phyloP scores from a whole-genome alignment of 2,113 vertebrate species.

The Gambusia affinis region DNA sequence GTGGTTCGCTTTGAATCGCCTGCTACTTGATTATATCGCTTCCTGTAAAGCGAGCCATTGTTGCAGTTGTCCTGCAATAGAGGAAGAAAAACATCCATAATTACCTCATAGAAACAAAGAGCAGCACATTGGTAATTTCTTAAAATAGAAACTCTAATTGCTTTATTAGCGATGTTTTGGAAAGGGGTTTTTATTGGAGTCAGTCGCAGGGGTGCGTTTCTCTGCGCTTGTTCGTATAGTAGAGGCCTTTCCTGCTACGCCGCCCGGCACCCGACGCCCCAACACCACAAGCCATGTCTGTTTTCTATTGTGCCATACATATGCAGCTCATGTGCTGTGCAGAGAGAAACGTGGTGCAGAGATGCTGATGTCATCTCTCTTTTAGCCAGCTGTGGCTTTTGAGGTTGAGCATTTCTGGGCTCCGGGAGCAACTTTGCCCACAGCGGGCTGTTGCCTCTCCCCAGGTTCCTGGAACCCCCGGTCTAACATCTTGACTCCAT shows the following conservation, averaged over 20 bases:
- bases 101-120: constrained; percentile 42
- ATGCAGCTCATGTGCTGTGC: constrained; percentile 53
- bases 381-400: constrained; percentile 60
- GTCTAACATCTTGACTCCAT: constrained; percentile 43
- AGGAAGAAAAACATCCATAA: constrained; percentile 47
- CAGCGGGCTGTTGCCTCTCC: constrained; percentile 38
- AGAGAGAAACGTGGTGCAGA: constrained; percentile 49
- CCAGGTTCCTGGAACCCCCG: constrained; percentile 11
- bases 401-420: constrained; percentile 51
- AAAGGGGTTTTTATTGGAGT: constrained; percentile 37
- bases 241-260: not conserved
- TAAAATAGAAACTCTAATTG: constrained; percentile 19
- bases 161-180: constrained; percentile 24
- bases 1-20: constrained; percentile 53
- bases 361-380: constrained; percentile 64
- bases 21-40: constrained; percentile 56
- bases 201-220: constrained; percentile 32
- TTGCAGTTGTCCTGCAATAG: constrained; percentile 36
- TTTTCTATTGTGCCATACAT: constrained; percentile 53
- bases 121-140: constrained; percentile 1
- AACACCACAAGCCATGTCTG: constrained; percentile 31
- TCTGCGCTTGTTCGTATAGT: constrained; percentile 5
- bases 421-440: constrained; percentile 39
- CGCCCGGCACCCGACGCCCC: not conserved
- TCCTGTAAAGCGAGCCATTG: constrained; percentile 58